Evolutionary conservation across 2,113 vertebrate genomes (phyloP).

Genomic region (Paramisgurnus dabryanus): DNA sequence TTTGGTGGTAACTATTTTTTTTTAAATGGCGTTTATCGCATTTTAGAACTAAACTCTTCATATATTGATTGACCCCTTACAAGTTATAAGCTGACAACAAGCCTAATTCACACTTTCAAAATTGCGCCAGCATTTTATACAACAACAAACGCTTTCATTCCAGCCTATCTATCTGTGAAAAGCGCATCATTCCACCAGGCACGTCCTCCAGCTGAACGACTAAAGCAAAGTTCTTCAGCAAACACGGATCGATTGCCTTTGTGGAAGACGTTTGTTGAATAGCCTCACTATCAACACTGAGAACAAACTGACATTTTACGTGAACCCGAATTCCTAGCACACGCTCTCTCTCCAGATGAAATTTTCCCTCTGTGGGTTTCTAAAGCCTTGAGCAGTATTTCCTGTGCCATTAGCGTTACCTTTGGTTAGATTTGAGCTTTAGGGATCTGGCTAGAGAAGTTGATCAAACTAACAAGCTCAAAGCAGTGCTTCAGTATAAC

Average conservation of each 20-base stretch:
- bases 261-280: slow-evolving; percentile 14
- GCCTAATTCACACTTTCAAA: not conserved
- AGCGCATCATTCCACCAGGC: slow-evolving; percentile 25
- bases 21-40: not conserved
- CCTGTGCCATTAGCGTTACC: not conserved
- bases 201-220: slow-evolving; percentile 9
- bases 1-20: no score
- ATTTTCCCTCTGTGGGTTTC: not conserved
- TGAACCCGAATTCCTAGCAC: slow-evolving; percentile 13
- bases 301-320: slow-evolving; percentile 17
- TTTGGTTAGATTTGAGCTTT: not conserved
- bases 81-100: not conserved
- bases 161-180: slow-evolving; percentile 28
- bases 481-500: not conserved
- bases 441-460: slow-evolving; percentile 12
- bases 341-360: not conserved
- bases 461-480: slow-evolving; percentile 16
- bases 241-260: slow-evolving; percentile 43
- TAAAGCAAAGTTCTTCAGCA: slow-evolving; percentile 21
- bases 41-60: not conserved
- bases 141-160: slow-evolving; percentile 57
- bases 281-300: slow-evolving; percentile 5
- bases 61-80: not conserved
- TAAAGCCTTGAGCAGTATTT: slow-evolving; percentile 1
- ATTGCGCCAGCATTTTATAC: slow-evolving; percentile 56